Base-by-base conservation (phyloP, 2,888 invertebrate genomes). In the Saturnia pavonia region DNA sequence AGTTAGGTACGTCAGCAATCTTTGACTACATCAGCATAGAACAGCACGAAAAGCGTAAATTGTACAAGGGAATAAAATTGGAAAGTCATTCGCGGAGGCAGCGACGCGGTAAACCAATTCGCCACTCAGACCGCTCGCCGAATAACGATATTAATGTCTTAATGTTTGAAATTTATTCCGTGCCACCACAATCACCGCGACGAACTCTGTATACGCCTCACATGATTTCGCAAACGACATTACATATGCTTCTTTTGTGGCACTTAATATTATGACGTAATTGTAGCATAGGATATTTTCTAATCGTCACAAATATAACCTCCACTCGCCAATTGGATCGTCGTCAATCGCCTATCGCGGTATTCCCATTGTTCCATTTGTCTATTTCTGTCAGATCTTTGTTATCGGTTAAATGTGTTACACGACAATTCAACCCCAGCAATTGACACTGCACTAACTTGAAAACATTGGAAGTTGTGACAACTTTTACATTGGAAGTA, bases 131-230 rank as follows among this genome's bases (percentile, higher is more conserved):
- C 67, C 67, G 70, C 34, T 75, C 75, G 78, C 77, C 77, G 81
- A 79, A 79, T 80, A 82, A 82, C 81, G 78, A 84, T 84, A 86
- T 85, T 83, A 85, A 86, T 86, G 85, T 82, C 82, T 86, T 86
- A 85, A 86, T 87, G 85, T 85, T 84, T 82, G 77, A 83, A 87
- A 87, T 87, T 85, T 86, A 87, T 87, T 86, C 85, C 85, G 85
- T 81, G 82, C 84, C 76, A 70, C 74, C 72, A 51, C 75, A 60
- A 75, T 74, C 74, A 72, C 76, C 73, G 74, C 75, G 71, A 69
- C 74, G 73, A 60, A 14, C 14, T 60, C 27, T 60, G 14, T 60
- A 54, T 54, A 22, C 54, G 54, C n/a, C n/a, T n/a, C 22, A 54
- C 77, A 77, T 73, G 76, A 75, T 70, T 60, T 25, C 25, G 11